These are phyloP conservation scores for Festucalex cinctus DNA, from an alignment of 2,113 vertebrate genomes.

Conservation along the genomic window DNA sequence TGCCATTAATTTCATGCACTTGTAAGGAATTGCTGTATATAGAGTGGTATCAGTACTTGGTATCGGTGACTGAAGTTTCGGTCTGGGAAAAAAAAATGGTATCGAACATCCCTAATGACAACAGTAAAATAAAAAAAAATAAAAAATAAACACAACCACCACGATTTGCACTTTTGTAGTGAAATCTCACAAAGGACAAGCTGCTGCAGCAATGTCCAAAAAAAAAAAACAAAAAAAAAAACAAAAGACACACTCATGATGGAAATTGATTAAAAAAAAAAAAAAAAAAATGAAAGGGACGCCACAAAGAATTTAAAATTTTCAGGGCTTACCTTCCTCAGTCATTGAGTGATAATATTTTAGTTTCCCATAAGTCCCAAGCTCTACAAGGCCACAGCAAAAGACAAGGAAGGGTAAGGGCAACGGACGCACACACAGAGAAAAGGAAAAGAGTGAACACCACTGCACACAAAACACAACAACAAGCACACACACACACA, in stretches of 20 bases:
- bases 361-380: constrained; percentile 99
- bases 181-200: constrained; percentile 71
- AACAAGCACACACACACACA: too few relatives aligned
- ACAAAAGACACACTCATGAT: not conserved
- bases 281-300: constrained; percentile 36
- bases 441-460: constrained; percentile 73
- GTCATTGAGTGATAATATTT: constrained; percentile 99
- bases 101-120: not conserved
- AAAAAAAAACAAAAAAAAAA: constrained; percentile 32
- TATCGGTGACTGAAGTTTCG: too few relatives aligned
- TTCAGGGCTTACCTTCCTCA: constrained; percentile 93
- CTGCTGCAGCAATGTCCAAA: constrained; percentile 52
- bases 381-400: constrained; percentile 98
- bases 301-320: constrained; percentile 76
- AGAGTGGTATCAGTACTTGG: too few relatives aligned
- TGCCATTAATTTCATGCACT: too few relatives aligned
- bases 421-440: constrained; percentile 81
- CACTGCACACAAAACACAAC: constrained; percentile 44
- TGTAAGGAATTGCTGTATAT: too few relatives aligned
- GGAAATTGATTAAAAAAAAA: constrained; percentile 41
- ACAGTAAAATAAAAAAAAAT: constrained; percentile 34
- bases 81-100: too few relatives aligned
- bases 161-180: constrained; percentile 72
- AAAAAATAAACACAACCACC: constrained; percentile 38
- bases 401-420: constrained; percentile 93